Base-by-base conservation (phyloP, 2,797 vertebrate species). In the Argyrosomus regius region DNA sequence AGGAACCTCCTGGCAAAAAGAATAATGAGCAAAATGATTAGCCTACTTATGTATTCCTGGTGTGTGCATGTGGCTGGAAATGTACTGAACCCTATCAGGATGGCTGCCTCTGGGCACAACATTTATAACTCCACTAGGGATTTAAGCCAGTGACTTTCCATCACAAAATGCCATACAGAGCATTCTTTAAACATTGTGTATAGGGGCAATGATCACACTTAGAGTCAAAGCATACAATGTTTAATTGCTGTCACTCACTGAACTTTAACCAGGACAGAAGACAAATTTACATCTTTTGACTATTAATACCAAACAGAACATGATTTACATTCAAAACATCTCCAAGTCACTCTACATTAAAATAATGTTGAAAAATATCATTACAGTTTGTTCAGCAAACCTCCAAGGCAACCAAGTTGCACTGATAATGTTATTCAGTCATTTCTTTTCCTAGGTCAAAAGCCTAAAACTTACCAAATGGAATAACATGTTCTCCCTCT, bases 1-100 rank as follows among this genome's bases (percentile, higher is more conserved):
- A 95, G 94, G 88, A 96, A 97, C 95, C 97, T 97, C 90, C 97
- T 98, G 95, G 91, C 89, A 72, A 90, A 84, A 80, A 83, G 83
- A 89, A 85, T 78, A 89, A 90, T 86, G 82, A 91, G 85, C 63
- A 84, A 87, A 90, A 91, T 89, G 63, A 93, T 90, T 89, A 91
- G 84, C 87, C 91, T 91, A 91, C 87, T 92, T 92, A 73, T 77
- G 68, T 87, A 90, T 92, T 91, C 85, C 58, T 80, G 58, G 72
- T 77, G 83, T 72, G 81, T 90, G 67, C 58, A 58, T 85, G 75
- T 85, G 85, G 76, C 63, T 86, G 79, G 73, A 87, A 90, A 87
- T 84, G 77, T 81, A 81, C 82, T 82, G 84, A 91, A 85, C 82
- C 78, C 78, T 86, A 89, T 91, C 87, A 86, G 87, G 80, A 77